These are phyloP conservation scores for Ormyrus nitidulus DNA, from an alignment of 2,888 invertebrate species.

Conservation along the genomic window DNA sequence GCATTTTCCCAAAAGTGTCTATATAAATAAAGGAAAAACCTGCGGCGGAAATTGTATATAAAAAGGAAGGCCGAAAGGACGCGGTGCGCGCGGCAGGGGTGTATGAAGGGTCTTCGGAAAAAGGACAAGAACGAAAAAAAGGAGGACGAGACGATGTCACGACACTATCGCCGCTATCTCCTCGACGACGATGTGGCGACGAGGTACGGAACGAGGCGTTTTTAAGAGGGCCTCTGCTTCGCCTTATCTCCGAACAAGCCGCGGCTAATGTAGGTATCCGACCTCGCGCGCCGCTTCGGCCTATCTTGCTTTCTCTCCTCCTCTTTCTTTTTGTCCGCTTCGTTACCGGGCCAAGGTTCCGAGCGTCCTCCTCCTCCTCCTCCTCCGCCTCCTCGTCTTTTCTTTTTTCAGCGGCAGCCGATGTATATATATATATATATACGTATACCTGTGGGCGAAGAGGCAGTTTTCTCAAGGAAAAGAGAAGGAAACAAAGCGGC, in stretches of 20 bases:
- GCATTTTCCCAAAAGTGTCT: not conserved
- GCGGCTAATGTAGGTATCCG: conserved; percentile 69
- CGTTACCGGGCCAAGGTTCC: conserved; percentile 57
- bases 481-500: conserved; percentile 35
- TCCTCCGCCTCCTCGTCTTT: conserved; percentile 32
- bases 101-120: not conserved
- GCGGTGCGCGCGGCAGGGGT: too few species aligned
- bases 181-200: conserved; percentile 47
- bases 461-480: conserved; percentile 30
- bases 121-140: conserved; percentile 55
- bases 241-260: conserved; percentile 69
- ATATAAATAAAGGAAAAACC: conserved; percentile 25
- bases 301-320: conserved; percentile 35
- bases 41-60: conserved; percentile 1
- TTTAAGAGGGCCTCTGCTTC: conserved; percentile 64
- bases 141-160: conserved; percentile 62
- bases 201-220: conserved; percentile 60
- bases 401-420: conserved; percentile 52
- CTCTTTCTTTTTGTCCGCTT: conserved; percentile 44
- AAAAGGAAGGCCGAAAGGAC: conserved; percentile 11
- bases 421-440: too few species aligned
- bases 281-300: conserved; percentile 55
- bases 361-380: conserved; percentile 41
- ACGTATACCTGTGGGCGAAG: not conserved
- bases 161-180: conserved; percentile 69